A percentile compares a stretch with the other conserved stretches of the same genome.
Evolutionary conservation across 2,888 invertebrate genomes (phyloP).

Genomic region (Nephrotoma guestfalica): DNA sequence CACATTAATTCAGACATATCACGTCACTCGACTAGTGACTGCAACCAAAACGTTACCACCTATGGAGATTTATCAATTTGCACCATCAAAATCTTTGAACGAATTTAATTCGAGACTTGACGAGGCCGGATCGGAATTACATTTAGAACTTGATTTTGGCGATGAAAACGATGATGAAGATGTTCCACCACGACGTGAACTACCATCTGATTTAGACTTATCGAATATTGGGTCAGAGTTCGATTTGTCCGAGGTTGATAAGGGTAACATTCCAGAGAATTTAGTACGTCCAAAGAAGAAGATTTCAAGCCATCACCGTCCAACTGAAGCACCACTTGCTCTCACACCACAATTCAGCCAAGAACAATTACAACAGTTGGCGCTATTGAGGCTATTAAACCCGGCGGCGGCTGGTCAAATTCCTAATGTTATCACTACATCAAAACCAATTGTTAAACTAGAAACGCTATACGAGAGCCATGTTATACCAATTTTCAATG

Average conservation of each 20-base stretch:
- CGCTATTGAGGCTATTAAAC: conserved; percentile 54
- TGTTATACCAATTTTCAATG: conserved; percentile 63
- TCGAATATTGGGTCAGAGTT: conserved; percentile 59
- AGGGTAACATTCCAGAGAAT: conserved; percentile 40
- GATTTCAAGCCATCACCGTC: conserved; percentile 24
- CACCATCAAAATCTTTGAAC: conserved; percentile 70
- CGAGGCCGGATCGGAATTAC: conserved; percentile 77
- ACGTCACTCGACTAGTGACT: conserved; percentile 72
- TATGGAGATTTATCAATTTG: conserved; percentile 73
- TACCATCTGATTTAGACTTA: conserved; percentile 51
- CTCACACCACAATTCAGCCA: conserved; percentile 34
- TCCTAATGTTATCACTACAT: conserved; percentile 60
- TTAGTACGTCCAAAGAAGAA: conserved; percentile 27
- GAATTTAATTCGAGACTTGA: conserved; percentile 79
- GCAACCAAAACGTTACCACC: conserved; percentile 84
- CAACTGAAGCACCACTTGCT: conserved; percentile 20
- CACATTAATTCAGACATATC: conserved; percentile 80
- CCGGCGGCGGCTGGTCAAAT: conserved; percentile 48
- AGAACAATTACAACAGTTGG: conserved; percentile 61
- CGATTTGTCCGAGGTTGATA: conserved; percentile 54
- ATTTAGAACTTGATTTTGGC: conserved; percentile 72
- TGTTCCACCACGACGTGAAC: conserved; percentile 33
- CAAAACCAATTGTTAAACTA: conserved; percentile 56
- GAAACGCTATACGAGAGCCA: conserved; percentile 74
- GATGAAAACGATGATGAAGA: conserved; percentile 56